Conservation (phyloP, 1,140 invertebrate species). For the Bemisia tabaci region DNA sequence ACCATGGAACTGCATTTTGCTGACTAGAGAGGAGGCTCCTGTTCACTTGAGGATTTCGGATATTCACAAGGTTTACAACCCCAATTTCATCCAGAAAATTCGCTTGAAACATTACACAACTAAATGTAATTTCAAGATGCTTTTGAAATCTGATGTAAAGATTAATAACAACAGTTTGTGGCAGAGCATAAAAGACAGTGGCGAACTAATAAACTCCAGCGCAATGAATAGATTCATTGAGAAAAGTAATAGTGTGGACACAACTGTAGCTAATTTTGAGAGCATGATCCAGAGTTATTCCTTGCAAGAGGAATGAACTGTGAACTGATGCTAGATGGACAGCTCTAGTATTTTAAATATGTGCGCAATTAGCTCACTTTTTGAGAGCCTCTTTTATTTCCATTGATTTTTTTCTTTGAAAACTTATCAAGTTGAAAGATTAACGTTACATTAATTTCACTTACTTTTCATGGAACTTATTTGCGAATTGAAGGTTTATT, state of each 20-base stretch:
- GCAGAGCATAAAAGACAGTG: background rate
- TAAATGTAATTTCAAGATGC: conserved; percentile 6
- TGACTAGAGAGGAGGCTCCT: conserved; percentile 47
- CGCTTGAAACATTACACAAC: conserved; percentile 6
- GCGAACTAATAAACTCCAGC: background rate
- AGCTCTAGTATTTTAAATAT: too few species aligned
- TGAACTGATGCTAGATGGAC: too few species aligned
- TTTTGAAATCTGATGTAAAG: background rate
- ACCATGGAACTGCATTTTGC: conserved; percentile 56
- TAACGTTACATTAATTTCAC: background rate
- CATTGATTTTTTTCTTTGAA: too few species aligned
- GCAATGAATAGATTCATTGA: background rate
- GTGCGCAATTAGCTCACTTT: too few species aligned
- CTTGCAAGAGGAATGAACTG: too few species aligned
- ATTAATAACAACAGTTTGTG: background rate
- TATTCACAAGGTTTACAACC: conserved; percentile 1
- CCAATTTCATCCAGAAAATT: conserved; percentile 5
- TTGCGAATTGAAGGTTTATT: background rate
- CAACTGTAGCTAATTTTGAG: too few species aligned
- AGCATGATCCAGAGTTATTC: too few species aligned
- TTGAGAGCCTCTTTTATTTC: too few species aligned
- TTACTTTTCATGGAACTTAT: background rate
- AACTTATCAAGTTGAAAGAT: too few species aligned
- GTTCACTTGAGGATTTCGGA: conserved; percentile 34
- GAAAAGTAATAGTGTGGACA: background rate